Evolutionary conservation across 2,113 vertebrate genomes (phyloP).

Genomic region (Apodemus speciosus): DNA sequence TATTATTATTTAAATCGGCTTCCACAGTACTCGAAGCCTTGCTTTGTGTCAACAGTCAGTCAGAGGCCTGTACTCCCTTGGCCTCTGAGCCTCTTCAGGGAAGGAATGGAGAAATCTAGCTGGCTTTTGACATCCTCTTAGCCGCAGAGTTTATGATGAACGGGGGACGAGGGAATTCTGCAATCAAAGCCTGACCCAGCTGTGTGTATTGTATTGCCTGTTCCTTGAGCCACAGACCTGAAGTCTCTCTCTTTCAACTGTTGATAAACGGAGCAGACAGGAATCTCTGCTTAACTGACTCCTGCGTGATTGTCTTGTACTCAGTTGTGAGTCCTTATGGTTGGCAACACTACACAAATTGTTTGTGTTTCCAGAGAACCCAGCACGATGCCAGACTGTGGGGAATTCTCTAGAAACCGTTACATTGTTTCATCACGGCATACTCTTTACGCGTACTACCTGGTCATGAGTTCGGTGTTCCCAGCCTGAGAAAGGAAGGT

Average conservation of each 20-base stretch:
- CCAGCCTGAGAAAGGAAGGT: not conserved
- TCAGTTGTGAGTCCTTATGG: accelerated
- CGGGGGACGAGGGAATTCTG: accelerated
- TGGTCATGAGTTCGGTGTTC: accelerated
- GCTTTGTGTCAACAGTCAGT: not conserved
- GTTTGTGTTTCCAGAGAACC: not conserved
- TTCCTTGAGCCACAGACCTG: too few species aligned
- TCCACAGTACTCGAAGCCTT: accelerated
- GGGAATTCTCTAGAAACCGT: accelerated
- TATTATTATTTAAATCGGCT: constrained; percentile 9
- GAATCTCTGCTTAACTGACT: accelerated
- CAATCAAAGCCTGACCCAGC: not conserved
- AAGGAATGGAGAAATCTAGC: not conserved
- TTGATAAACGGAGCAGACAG: accelerated
- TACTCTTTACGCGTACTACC: accelerated
- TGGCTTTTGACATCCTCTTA: not conserved
- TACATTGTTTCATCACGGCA: not conserved
- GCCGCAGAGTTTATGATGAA: not conserved
- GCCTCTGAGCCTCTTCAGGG: not conserved
- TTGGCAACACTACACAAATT: accelerated
- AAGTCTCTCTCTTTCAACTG: not conserved
- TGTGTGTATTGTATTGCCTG: accelerated
- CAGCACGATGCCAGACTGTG: accelerated
- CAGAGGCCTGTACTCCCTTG: not conserved
- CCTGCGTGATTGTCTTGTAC: accelerated